Conservation (phyloP, 2,113 vertebrate genomes). For the Archocentrus centrarchus region DNA sequence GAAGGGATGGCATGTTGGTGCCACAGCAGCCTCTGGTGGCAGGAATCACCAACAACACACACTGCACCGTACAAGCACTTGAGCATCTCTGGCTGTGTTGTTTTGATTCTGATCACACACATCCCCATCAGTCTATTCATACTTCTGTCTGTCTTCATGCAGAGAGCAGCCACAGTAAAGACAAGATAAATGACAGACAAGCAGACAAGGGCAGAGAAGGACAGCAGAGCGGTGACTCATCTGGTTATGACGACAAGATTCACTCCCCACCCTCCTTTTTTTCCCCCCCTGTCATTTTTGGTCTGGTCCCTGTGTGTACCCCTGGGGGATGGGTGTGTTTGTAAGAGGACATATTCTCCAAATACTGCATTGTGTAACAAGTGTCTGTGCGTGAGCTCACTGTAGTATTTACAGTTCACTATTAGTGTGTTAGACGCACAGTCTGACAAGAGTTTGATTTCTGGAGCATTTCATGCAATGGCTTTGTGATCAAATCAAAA, state of each 20-base stretch:
- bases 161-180: conserved; percentile 79
- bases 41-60: conserved; percentile 1
- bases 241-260: conserved; percentile 41
- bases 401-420: conserved; percentile 15
- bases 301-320: conserved; percentile 42
- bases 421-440: background rate
- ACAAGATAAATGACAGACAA: conserved; percentile 38
- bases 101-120: conserved; percentile 31
- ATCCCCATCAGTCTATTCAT: background rate
- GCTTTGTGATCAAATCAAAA: background rate
- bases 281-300: conserved; percentile 28
- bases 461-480: background rate
- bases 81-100: background rate
- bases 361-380: conserved; percentile 17
- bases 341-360: conserved; percentile 10
- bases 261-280: background rate
- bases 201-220: conserved; percentile 22
- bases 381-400: conserved; percentile 16
- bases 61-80: background rate
- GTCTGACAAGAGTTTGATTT: background rate
- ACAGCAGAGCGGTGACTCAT: conserved; percentile 70
- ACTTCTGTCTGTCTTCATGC: conserved; percentile 36
- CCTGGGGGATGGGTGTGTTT: conserved; percentile 30
- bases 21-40: conserved; percentile 66
- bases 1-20: background rate